Percentiles rank a stretch among this genome's conserved stretches.
Conservation (phyloP, 1,140 invertebrate genomes). For the Yoshiicerus persimilis region DNA sequence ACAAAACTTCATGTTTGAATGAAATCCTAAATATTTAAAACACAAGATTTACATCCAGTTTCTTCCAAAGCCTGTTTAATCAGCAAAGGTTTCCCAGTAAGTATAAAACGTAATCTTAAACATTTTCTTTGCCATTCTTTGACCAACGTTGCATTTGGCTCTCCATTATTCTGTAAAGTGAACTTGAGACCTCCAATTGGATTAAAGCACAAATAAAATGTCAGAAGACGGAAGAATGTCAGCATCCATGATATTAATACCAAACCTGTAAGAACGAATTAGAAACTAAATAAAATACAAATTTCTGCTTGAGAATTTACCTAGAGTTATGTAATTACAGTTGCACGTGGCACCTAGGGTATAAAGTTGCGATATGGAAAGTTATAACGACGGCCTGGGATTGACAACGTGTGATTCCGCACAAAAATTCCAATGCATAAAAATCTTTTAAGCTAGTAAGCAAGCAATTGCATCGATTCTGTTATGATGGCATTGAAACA, state of each 20-base stretch:
- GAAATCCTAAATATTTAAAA: no score
- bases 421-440: not conserved
- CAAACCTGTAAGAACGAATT: not conserved
- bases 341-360: no score
- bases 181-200: not conserved
- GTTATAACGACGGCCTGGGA: no score
- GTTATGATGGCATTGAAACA: no score
- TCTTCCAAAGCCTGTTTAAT: constrained; percentile 74
- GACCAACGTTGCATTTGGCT: not conserved
- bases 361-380: no score
- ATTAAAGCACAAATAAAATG: not conserved
- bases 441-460: not conserved
- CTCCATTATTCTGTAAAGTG: not conserved
- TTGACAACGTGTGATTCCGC: no score
- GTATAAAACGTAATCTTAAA: not conserved
- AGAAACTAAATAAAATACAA: no score
- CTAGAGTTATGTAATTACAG: no score
- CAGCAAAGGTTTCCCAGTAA: not conserved
- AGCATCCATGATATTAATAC: not conserved
- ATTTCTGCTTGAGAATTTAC: no score
- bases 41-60: constrained; percentile 67
- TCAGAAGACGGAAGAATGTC: not conserved
- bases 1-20: no score
- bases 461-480: no score
- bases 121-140: not conserved